These are phyloP conservation scores for Noctua comes DNA, from an alignment of 2,888 invertebrate genomes.

Conservation along the genomic window DNA sequence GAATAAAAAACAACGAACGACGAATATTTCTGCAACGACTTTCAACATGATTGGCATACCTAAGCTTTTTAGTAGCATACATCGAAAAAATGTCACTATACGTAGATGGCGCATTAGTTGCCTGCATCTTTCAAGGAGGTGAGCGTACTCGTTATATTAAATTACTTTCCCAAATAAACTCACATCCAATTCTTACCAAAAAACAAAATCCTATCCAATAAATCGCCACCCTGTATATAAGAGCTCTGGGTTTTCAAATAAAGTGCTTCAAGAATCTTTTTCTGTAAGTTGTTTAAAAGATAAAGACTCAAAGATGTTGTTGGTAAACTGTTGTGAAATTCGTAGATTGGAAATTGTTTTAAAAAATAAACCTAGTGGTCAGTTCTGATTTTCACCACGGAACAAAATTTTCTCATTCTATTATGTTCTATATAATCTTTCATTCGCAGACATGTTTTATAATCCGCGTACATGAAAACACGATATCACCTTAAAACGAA, in stretches of 20 bases:
- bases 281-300: background rate
- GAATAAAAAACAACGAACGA: no score
- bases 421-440: background rate
- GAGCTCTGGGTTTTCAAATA: background rate
- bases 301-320: background rate
- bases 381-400: background rate
- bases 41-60: no score
- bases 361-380: background rate
- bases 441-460: background rate
- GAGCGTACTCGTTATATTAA: no score
- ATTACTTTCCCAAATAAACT: no score
- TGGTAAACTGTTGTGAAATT: background rate
- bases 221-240: no score
- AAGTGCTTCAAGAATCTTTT: background rate
- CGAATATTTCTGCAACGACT: no score
- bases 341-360: background rate
- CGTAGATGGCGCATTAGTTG: no score
- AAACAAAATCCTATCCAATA: background rate
- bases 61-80: no score
- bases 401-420: background rate
- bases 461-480: background rate
- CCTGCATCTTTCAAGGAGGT: no score
- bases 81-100: no score
- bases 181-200: no score
- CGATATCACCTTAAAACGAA: conserved; percentile 46